Conservation (phyloP, 2,888 invertebrate species). For the Apantesis nais region DNA sequence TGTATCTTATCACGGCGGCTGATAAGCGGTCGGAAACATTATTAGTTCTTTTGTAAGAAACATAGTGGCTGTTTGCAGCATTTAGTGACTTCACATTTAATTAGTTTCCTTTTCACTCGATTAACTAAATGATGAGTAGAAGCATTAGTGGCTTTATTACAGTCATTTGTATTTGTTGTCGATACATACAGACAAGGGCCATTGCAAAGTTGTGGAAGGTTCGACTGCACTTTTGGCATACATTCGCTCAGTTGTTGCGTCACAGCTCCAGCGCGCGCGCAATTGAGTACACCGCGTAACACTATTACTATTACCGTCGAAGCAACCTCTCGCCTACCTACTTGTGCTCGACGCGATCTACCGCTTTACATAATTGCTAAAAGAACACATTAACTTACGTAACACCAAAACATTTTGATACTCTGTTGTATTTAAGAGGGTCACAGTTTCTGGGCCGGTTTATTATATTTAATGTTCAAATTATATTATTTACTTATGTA, state of each 20-base stretch:
- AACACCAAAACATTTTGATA: conserved; percentile 75
- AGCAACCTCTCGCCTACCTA: conserved; percentile 70
- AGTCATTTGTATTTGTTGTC: conserved; percentile 18
- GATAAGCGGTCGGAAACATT: conserved; percentile 71
- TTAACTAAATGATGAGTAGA: conserved; percentile 20
- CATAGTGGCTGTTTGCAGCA: conserved; percentile 53
- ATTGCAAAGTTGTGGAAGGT: conserved; percentile 56
- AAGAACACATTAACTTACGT: conserved; percentile 76
- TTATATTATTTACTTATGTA: conserved; percentile 33
- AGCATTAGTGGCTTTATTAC: conserved; percentile 30
- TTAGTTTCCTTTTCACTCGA: conserved; percentile 48
- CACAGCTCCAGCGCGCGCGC: conserved; percentile 58
- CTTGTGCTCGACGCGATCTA: conserved; percentile 69
- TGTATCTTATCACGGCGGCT: conserved; percentile 75
- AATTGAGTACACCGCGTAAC: conserved; percentile 80
- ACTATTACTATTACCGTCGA: conserved; percentile 79
- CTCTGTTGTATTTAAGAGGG: conserved; percentile 69
- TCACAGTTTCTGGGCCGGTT: conserved; percentile 57
- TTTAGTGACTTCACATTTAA: conserved; percentile 41
- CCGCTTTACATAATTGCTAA: conserved; percentile 81
- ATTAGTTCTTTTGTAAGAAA: conserved; percentile 58
- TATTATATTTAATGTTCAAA: conserved; percentile 43
- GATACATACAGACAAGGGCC: too few relatives aligned
- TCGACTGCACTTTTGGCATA: conserved; percentile 83
- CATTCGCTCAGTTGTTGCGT: conserved; percentile 76